A percentile compares a stretch with the other conserved stretches of the same genome.
Conservation (phyloP, 2,113 vertebrate species). For the Cyanoliseus patagonus region DNA sequence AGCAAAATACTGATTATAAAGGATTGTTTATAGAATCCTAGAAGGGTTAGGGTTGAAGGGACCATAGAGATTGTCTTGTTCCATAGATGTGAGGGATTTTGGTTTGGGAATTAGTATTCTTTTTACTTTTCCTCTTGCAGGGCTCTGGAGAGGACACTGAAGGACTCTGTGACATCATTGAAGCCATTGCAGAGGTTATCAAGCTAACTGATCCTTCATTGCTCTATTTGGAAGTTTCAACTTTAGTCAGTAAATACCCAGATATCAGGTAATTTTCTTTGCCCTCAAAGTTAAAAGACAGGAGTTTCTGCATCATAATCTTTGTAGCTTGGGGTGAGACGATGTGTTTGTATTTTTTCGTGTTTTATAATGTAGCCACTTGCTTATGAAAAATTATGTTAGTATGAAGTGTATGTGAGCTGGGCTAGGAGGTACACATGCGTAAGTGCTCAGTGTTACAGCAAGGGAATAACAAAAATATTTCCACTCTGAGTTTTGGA, state of each 20-base stretch:
- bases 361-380: neutral
- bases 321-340: neutral
- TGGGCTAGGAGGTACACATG: neutral
- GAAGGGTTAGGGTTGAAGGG: neutral
- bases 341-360: neutral
- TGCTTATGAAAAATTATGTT: neutral
- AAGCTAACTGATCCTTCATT: conserved; percentile 97
- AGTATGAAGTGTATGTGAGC: neutral
- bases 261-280: conserved; percentile 87
- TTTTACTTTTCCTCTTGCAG: conserved; percentile 30
- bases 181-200: conserved; percentile 93
- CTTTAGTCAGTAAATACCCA: conserved; percentile 94
- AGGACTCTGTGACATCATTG: conserved; percentile 87
- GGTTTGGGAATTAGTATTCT: neutral
- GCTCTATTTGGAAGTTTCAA: conserved; percentile 94
- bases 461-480: neutral
- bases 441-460: neutral
- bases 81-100: neutral
- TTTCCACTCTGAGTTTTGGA: neutral
- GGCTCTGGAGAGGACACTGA: conserved; percentile 84
- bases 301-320: neutral
- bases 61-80: neutral
- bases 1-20: neutral
- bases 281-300: neutral
- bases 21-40: neutral